These are phyloP conservation scores for Heterotilapia buettikoferi DNA, from an alignment of 2,113 vertebrate genomes.

Conservation along the genomic window DNA sequence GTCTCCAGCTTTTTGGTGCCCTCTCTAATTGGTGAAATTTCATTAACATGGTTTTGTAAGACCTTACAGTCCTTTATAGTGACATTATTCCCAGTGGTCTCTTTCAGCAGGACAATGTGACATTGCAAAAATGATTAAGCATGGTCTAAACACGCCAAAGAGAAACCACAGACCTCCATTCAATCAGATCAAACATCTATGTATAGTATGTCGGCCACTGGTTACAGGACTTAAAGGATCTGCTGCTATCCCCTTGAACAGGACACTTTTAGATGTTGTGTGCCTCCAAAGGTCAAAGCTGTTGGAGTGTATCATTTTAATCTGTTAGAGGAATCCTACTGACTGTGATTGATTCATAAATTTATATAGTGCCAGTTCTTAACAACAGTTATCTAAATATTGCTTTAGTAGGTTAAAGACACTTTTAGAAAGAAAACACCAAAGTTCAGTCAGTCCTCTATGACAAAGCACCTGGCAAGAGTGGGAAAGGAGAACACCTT, in stretches of 20 bases:
- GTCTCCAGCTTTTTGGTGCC: not conserved
- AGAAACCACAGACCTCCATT: not conserved
- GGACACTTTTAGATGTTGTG: not conserved
- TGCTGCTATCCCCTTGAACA: not conserved
- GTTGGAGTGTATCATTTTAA: not conserved
- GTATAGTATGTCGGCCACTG: not conserved
- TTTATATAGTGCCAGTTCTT: not conserved
- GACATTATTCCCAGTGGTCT: not conserved
- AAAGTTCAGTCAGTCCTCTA: not conserved
- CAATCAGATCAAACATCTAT: not conserved
- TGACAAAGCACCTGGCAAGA: not conserved
- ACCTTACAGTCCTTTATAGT: not conserved
- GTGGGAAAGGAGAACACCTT: not conserved
- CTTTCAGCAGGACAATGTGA: not conserved
- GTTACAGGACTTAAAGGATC: not conserved
- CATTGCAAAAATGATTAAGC: not conserved
- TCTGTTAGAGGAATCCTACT: not conserved
- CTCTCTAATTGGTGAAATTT: not conserved
- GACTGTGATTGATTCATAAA: not conserved
- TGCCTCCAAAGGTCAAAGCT: not conserved
- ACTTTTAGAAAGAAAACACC: not conserved
- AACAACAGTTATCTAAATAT: not conserved
- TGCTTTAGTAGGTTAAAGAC: not conserved
- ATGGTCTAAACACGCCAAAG: not conserved
- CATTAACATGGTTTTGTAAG: not conserved